Conservation (phyloP, 37 sponge, comb jelly and placozoan genomes). For the Diacarnus erythraeanus region DNA sequence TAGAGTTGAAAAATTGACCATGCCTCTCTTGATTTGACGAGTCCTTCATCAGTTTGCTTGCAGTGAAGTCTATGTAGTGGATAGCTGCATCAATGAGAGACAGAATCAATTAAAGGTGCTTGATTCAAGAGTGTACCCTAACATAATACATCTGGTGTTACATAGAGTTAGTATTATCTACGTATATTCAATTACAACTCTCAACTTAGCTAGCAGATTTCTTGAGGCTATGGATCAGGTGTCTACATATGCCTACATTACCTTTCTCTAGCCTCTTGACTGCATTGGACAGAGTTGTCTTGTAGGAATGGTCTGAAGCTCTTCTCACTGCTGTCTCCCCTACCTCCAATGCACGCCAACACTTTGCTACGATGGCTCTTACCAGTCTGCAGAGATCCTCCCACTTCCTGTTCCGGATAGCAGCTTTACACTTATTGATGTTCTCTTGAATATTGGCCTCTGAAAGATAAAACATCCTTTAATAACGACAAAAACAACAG, state of each 20-base stretch:
- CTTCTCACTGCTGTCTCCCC: constrained; percentile 30
- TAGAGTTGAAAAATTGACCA: constrained; percentile 12
- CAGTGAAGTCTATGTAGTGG: constrained; percentile 16
- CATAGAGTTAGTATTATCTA: too few species aligned
- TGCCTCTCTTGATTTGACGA: constrained; percentile 1
- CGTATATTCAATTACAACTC: too few species aligned
- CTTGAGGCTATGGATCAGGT: too few species aligned
- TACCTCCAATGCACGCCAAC: constrained; percentile 55
- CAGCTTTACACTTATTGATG: constrained; percentile 69
- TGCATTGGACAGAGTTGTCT: constrained; percentile 35
- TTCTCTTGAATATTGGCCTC: constrained; percentile 76
- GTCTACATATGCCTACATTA: constrained; percentile 7
- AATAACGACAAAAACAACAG: neutral
- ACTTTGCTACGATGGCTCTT: constrained; percentile 47
- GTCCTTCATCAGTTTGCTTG: constrained; percentile 8
- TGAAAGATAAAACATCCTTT: constrained; percentile 16
- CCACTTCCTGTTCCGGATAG: constrained; percentile 41
- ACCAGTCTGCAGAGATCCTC: constrained; percentile 35
- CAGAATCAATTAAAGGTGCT: too few species aligned
- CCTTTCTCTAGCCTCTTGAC: constrained; percentile 57
- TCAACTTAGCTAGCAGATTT: too few species aligned
- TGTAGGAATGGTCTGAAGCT: constrained; percentile 42
- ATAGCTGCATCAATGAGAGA: constrained; percentile 24
- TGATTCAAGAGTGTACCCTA: too few species aligned
- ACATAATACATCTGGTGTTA: too few species aligned